Conservation (phyloP, 1,140 invertebrate species). For the Caenorhabditis latens region DNA sequence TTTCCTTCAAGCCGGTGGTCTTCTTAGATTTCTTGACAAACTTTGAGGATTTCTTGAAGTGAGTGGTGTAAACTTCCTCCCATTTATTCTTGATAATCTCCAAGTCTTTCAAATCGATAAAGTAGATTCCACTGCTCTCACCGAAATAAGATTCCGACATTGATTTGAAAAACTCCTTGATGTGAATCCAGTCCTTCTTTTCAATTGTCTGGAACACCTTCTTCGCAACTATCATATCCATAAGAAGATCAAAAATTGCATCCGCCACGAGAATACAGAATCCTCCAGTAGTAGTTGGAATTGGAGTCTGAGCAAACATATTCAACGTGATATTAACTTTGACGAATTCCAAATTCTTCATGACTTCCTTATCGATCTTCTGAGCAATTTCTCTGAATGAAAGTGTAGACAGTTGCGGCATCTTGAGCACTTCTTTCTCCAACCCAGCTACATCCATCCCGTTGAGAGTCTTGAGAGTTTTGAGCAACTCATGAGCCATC, state of each 20-base stretch:
- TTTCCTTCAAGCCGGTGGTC: no score
- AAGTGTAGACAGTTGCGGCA: not conserved
- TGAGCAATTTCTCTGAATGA: not conserved
- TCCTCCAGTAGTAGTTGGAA: not conserved
- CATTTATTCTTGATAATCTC: not conserved
- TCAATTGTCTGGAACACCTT: not conserved
- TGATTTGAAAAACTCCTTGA: not conserved
- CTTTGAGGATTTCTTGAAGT: not conserved
- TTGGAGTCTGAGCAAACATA: not conserved
- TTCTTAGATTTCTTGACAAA: not conserved
- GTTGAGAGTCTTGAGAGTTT: not conserved
- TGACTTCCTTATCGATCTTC: not conserved
- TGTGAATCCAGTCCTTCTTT: not conserved
- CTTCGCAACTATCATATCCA: not conserved
- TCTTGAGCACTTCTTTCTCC: not conserved
- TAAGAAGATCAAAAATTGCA: not conserved
- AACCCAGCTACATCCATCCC: not conserved
- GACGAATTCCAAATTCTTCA: not conserved
- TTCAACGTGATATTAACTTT: not conserved
- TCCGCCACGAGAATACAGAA: not conserved
- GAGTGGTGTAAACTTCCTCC: not conserved
- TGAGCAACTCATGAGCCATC: slow-evolving; percentile 4
- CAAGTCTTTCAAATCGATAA: not conserved
- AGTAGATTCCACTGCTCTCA: not conserved
- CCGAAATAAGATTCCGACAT: not conserved